Evolutionary conservation across 92 coral and sea anemone genomes (phyloP).

Genomic region (Epizoanthus stellaris): DNA sequence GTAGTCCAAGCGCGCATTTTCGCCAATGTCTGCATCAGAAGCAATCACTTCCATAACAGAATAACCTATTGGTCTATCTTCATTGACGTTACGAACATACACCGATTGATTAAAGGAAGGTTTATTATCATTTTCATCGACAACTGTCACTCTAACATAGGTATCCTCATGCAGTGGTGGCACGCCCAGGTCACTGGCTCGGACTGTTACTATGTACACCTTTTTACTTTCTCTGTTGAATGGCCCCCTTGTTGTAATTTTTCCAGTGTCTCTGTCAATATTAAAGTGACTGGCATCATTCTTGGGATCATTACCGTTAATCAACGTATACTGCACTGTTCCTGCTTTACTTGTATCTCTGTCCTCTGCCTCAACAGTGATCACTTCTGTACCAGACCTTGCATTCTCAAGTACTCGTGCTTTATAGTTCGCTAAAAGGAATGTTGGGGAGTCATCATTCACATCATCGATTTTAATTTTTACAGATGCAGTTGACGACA

Average conservation of each 20-base stretch:
- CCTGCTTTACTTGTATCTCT: slow-evolving; percentile 68
- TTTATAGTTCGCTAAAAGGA: slow-evolving; percentile 77
- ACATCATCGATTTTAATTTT: slow-evolving; percentile 65
- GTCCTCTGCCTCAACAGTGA: slow-evolving; percentile 85
- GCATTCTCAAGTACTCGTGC: slow-evolving; percentile 94
- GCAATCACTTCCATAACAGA: slow-evolving; percentile 64
- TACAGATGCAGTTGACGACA: slow-evolving; percentile 79
- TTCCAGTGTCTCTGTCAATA: slow-evolving; percentile 54
- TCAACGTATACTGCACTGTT: slow-evolving; percentile 53
- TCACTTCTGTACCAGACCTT: slow-evolving; percentile 48
- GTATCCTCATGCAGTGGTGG: slow-evolving; percentile 43
- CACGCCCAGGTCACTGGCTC: slow-evolving; percentile 74
- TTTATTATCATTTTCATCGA: slow-evolving; percentile 86
- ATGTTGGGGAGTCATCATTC: slow-evolving; percentile 89
- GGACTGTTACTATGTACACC: slow-evolving; percentile 43
- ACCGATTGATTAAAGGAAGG: slow-evolving; percentile 67
- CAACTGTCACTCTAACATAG: slow-evolving; percentile 64
- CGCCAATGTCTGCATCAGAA: slow-evolving; percentile 82
- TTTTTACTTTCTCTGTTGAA: slow-evolving; percentile 81
- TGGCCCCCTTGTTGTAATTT: slow-evolving; percentile 42
- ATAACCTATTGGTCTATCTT: slow-evolving; percentile 73
- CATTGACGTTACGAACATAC: slow-evolving; percentile 66
- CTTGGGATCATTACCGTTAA: neutral
- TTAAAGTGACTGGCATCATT: slow-evolving; percentile 19
- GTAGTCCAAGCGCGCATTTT: slow-evolving; percentile 82